phyloP scores from a whole-genome alignment of 2,888 invertebrate species.

The Nymphalis urticae region DNA sequence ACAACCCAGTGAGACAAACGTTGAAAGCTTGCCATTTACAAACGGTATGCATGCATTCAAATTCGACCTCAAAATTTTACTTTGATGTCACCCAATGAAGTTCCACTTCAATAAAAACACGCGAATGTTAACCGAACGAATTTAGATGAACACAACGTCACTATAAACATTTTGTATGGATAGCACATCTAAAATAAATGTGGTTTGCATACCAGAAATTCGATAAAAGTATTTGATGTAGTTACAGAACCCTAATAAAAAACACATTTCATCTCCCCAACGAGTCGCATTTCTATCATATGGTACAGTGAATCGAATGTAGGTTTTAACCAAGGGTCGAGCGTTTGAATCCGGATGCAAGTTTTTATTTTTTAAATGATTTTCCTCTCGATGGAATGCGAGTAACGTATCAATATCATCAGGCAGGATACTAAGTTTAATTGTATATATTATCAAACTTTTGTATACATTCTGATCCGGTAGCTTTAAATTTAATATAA shows the following conservation, averaged over 20 bases:
- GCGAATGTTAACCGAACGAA: background rate
- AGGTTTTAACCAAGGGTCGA: background rate
- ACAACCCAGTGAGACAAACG: too few relatives aligned
- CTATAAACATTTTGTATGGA: background rate
- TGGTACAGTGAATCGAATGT: constrained; percentile 3
- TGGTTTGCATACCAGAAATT: constrained; percentile 17
- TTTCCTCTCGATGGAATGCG: too few relatives aligned
- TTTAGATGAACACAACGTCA: background rate
- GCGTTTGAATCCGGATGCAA: background rate
- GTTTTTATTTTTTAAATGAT: background rate
- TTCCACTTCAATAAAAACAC: too few relatives aligned
- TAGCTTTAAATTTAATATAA: too few relatives aligned
- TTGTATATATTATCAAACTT: too few relatives aligned
- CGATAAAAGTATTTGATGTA: constrained; percentile 26
- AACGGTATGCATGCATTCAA: too few relatives aligned
- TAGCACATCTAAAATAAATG: constrained; percentile 10
- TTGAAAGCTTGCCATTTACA: too few relatives aligned
- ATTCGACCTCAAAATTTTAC: too few relatives aligned
- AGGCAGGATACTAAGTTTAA: too few relatives aligned
- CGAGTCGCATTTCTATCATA: constrained; percentile 3
- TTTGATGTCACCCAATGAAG: too few relatives aligned
- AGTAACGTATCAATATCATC: too few relatives aligned
- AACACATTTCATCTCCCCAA: constrained; percentile 25
- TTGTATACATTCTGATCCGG: too few relatives aligned
- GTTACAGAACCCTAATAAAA: constrained; percentile 32